Evolutionary conservation across 2,113 vertebrate species (phyloP).

Genomic region (Mohoua ochrocephala): DNA sequence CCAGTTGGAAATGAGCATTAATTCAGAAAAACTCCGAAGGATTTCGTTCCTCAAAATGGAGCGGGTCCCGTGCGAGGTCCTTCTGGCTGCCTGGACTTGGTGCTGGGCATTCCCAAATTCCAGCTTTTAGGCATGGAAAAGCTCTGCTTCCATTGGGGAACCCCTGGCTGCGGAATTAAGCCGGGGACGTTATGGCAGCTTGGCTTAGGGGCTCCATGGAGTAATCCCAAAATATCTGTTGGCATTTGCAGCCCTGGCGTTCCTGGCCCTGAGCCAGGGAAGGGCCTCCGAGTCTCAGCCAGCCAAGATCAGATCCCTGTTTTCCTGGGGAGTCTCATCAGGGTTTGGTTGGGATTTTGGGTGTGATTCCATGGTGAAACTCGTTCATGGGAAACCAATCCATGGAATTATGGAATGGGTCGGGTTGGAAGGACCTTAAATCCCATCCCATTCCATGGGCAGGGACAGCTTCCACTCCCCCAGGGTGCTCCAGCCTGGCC

Average conservation of each 20-base stretch:
- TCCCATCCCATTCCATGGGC: neutral
- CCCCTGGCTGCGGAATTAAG: neutral
- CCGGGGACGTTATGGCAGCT: neutral
- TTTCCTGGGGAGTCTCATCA: neutral
- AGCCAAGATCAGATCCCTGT: neutral
- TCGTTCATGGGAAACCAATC: neutral
- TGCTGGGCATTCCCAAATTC: neutral
- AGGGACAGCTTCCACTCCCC: neutral
- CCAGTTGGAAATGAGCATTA: neutral
- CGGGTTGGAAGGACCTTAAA: too few relatives aligned
- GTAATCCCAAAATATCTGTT: neutral
- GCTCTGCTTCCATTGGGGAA: neutral
- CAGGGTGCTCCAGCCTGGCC: neutral
- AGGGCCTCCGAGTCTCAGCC: neutral
- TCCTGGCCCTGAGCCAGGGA: neutral
- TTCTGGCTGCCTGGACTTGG: neutral
- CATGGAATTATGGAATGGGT: neutral
- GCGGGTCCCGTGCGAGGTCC: neutral
- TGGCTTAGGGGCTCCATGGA: neutral
- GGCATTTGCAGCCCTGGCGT: neutral
- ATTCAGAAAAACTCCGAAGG: neutral
- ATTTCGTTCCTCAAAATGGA: neutral
- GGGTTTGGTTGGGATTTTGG: neutral
- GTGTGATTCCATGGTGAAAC: neutral
- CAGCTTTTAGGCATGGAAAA: neutral